Base-by-base conservation (phyloP, 2,113 vertebrate genomes). In the Lathamus discolor region DNA sequence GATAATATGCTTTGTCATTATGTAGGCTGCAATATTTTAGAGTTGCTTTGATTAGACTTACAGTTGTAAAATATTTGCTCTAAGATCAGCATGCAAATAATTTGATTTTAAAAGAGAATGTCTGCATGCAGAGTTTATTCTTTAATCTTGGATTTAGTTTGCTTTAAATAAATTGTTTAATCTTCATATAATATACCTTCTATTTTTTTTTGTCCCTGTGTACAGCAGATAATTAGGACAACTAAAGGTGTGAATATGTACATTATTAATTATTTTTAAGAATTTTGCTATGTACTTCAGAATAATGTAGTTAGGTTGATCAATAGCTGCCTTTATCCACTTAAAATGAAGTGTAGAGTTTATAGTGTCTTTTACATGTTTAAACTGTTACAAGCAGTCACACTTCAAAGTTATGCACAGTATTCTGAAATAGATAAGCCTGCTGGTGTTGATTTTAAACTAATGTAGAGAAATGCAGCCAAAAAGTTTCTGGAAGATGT, bases 401-500 rank as follows among this genome's bases (percentile, higher is more conserved):
- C 48, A n/a, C 19, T 88, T 8, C 11, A 74, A 91, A 77, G 33
- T 83, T 88, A 73, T 82, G 83, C 61, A 69, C 19, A 79, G 29
- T n/a, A 35, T 92, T 93, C 75, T 63, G 63, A 93, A 73, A 51
- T 43, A 86, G 83, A 76, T 86, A 94, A 89, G 52, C 52, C 35
- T 68, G 41, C 35, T 91, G 86, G 88, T 93, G 82, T 93, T 11
- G n/a, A 59, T 51, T 80, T n/a, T 70, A 83, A 81, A 57, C 55
- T 46, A 92, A 70, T 59, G 39, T 23, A 77, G 41, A 41, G 19
- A 87, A 77, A 73, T 72, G 91, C 89, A 91, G 29, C 69, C 85
- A 78, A 67, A 95, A 96, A 77, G n/a, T 94, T 92, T 96, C 83
- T 93, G 93, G 61, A 94, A 96, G 70, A 87, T 57, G 43, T 87